A percentile compares a stretch with the other conserved stretches of the same genome.
phyloP scores from a whole-genome alignment of 2,888 invertebrate species.

The Pseudolycoriella hygida region DNA sequence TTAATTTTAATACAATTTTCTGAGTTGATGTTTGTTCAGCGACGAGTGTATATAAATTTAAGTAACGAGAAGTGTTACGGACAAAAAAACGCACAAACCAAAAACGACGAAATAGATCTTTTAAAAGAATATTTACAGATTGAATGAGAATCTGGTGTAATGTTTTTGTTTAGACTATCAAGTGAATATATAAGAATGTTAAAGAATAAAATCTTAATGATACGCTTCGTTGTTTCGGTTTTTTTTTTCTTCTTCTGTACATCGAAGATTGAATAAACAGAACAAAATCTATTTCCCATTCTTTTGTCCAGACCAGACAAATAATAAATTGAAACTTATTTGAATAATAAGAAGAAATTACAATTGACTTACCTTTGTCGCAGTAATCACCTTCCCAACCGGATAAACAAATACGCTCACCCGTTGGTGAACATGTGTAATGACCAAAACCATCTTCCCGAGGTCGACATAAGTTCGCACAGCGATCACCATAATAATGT shows the following conservation, averaged over 20 bases:
- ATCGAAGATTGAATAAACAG: too few relatives aligned
- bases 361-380: slow-evolving; percentile 63
- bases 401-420: slow-evolving; percentile 71
- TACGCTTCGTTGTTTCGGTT: background rate
- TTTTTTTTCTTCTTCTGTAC: background rate
- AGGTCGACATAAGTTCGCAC: slow-evolving; percentile 78
- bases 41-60: too few relatives aligned
- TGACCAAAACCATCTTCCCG: slow-evolving; percentile 87
- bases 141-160: background rate
- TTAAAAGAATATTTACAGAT: background rate
- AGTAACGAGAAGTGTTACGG: too few relatives aligned
- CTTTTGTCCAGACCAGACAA: background rate
- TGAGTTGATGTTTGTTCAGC: too few relatives aligned
- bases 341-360: background rate
- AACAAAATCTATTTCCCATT: background rate
- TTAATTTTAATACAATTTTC: background rate
- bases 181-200: background rate
- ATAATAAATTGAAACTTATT: too few relatives aligned
- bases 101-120: too few relatives aligned
- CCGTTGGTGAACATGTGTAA: slow-evolving; percentile 76
- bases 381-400: slow-evolving; percentile 94
- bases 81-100: too few relatives aligned
- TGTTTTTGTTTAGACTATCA: background rate
- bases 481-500: slow-evolving; percentile 82
- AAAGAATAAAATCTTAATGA: background rate